phyloP scores from a whole-genome alignment of 2,113 vertebrate genomes.

The Myotis lucifugus region DNA sequence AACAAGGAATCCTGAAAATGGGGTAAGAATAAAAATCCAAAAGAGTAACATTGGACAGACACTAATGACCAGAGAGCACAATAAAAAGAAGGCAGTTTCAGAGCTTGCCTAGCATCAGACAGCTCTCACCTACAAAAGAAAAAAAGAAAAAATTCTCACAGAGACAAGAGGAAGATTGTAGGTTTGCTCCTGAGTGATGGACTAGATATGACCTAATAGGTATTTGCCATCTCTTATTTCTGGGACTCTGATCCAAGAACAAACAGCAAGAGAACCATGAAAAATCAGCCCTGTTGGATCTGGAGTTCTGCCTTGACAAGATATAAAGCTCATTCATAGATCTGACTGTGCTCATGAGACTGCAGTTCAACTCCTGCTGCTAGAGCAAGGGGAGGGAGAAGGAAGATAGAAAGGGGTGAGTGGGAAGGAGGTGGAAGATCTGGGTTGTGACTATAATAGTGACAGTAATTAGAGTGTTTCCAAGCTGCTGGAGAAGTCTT shows the following conservation, averaged over 20 bases:
- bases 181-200: slow-evolving; percentile 54
- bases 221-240: slow-evolving; percentile 44
- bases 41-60: slow-evolving; percentile 37
- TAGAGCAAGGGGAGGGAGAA: slow-evolving; percentile 50
- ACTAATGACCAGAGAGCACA: slow-evolving; percentile 54
- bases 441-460: slow-evolving; percentile 56
- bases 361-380: slow-evolving; percentile 73
- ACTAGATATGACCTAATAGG: background rate
- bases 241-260: slow-evolving; percentile 55
- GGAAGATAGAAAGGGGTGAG: slow-evolving; percentile 58
- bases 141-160: slow-evolving; percentile 55
- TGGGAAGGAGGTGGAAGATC: slow-evolving; percentile 60
- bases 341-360: slow-evolving; percentile 75
- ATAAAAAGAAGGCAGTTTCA: slow-evolving; percentile 61
- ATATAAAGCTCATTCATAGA: slow-evolving; percentile 75
- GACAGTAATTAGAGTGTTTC: slow-evolving; percentile 67
- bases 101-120: slow-evolving; percentile 55
- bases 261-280: slow-evolving; percentile 63
- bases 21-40: slow-evolving; percentile 57
- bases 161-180: slow-evolving; percentile 58
- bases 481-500: slow-evolving; percentile 69
- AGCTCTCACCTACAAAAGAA: slow-evolving; percentile 61
- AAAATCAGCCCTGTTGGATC: slow-evolving; percentile 73
- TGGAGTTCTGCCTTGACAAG: slow-evolving; percentile 74
- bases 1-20: slow-evolving; percentile 52